Evolutionary conservation across 2,797 vertebrate species (phyloP), one percentile per base, ranked within the genome.

Genomic region (Hypotaenidia okinawae): DNA sequence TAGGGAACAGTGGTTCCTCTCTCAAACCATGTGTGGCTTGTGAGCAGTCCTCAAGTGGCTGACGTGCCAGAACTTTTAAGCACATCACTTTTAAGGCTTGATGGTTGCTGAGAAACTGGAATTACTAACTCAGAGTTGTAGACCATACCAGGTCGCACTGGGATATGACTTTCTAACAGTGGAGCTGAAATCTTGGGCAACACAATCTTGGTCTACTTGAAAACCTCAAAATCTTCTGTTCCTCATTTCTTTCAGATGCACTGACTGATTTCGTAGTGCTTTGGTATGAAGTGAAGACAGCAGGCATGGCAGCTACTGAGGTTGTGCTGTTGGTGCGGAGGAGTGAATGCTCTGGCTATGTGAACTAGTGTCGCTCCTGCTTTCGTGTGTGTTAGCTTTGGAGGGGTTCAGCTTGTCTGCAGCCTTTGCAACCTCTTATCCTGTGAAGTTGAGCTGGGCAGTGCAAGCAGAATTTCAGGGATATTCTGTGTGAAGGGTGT

Each of bases 41-140:
- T 13, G 78, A 81, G 4, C 82, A 73, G 82, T 77, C 35, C 58
- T 18, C 57, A 35, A 51, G 54, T 35, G 41, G 19, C 69, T 95
- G 73, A 51, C 0, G 0, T 75, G 79, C 33, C 74, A 81, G 87
- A 79, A 15, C 19, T 66, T 74, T 24, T 1, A 69, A 81, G 70
- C 66, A 51, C 13, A 2, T n/a, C 58, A 25, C 72, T n/a, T 35
- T 73, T 41, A 12, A 52, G 80, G 75, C 0, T 0, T 52, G 59
- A 49, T 39, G 94, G 63, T 54, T 91, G 63, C 64, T 77, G 84
- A 87, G 72, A 66, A 85, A 24, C 68, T 37, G 61, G 49, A 80
- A 17, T 73, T 63, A 16, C 47, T 43, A 23, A 5, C 32, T 70
- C 11, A 25, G 67, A 80, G 63, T 54, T 77, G 47, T 55, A 67